These are phyloP conservation scores for Acanthosepion lycidas DNA, from an alignment of 2,888 invertebrate species.

Conservation along the genomic window DNA sequence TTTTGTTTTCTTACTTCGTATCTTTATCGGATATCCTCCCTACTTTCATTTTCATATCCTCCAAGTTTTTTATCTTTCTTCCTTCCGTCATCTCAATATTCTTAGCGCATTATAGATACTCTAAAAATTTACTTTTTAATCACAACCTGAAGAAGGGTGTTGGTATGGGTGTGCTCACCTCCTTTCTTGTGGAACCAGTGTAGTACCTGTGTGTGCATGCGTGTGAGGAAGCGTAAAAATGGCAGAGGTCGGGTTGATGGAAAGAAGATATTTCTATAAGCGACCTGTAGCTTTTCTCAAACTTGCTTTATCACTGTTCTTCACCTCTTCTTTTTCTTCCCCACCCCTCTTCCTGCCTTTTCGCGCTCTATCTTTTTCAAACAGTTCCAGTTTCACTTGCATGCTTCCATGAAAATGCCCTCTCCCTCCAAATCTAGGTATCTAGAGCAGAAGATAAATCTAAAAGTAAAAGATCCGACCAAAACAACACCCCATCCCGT, in stretches of 20 bases:
- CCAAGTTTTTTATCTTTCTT: not conserved
- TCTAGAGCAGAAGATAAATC: slow-evolving; percentile 21
- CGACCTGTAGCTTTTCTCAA: not conserved
- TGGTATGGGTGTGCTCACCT: not conserved
- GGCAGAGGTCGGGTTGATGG: not conserved
- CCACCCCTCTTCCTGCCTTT: not conserved
- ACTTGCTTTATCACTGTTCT: not conserved
- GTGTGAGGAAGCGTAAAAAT: not conserved
- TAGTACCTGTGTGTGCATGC: not conserved
- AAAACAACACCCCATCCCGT: not conserved
- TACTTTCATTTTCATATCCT: not conserved
- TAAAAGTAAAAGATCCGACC: not conserved
- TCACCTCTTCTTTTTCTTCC: not conserved
- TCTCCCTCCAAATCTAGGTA: slow-evolving; percentile 14
- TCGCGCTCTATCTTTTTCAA: not conserved
- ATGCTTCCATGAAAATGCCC: not conserved
- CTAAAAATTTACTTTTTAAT: not conserved
- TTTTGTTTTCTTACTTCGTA: not conserved
- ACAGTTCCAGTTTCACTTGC: not conserved
- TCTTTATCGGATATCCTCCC: not conserved
- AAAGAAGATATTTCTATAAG: not conserved
- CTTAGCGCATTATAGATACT: not conserved
- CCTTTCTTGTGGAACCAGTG: not conserved
- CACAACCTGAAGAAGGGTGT: not conserved
- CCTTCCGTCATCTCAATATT: not conserved